Evolutionary conservation across 2,797 vertebrate species (phyloP).

Genomic region (Anableps anableps): DNA sequence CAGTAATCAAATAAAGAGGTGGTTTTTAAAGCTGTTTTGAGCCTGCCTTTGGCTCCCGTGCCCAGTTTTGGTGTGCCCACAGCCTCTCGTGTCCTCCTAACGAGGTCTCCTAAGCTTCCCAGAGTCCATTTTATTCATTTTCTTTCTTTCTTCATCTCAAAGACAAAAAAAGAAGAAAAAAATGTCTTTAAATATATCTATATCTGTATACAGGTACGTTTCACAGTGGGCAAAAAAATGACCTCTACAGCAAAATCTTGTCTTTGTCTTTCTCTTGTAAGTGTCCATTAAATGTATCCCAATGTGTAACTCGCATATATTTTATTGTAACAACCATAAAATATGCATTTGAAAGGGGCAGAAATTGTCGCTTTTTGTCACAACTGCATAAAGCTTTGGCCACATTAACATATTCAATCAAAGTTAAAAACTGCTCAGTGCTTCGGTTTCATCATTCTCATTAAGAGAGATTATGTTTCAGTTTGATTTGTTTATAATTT

Average conservation of each 20-base stretch:
- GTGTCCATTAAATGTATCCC: slow-evolving; percentile 88
- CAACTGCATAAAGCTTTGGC: slow-evolving; percentile 93
- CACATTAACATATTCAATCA: slow-evolving; percentile 91
- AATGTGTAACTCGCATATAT: slow-evolving; percentile 61
- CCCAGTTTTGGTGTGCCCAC: slow-evolving; percentile 82
- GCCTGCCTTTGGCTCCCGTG: slow-evolving; percentile 80
- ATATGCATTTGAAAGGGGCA: slow-evolving; percentile 84
- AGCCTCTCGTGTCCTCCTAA: slow-evolving; percentile 87
- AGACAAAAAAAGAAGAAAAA: slow-evolving; percentile 71
- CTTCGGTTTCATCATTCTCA: slow-evolving; percentile 75
- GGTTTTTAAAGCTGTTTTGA: slow-evolving; percentile 82
- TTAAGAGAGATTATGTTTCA: slow-evolving; percentile 69
- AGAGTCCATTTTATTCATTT: slow-evolving; percentile 80
- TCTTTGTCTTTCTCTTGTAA: slow-evolving; percentile 80
- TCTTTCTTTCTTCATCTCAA: slow-evolving; percentile 82
- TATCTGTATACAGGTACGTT: slow-evolving; percentile 89
- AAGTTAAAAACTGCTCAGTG: slow-evolving; percentile 89
- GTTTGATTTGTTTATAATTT: slow-evolving; percentile 61
- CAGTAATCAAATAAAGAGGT: slow-evolving; percentile 83
- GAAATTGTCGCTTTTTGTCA: slow-evolving; percentile 82
- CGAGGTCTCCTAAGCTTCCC: slow-evolving; percentile 88
- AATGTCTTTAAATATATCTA: slow-evolving; percentile 93
- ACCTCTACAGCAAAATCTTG: slow-evolving; percentile 87
- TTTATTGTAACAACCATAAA: slow-evolving; percentile 75
- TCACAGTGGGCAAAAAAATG: slow-evolving; percentile 97